phyloP scores from a whole-genome alignment of 2,113 vertebrate genomes.

The Holacanthus passer region DNA sequence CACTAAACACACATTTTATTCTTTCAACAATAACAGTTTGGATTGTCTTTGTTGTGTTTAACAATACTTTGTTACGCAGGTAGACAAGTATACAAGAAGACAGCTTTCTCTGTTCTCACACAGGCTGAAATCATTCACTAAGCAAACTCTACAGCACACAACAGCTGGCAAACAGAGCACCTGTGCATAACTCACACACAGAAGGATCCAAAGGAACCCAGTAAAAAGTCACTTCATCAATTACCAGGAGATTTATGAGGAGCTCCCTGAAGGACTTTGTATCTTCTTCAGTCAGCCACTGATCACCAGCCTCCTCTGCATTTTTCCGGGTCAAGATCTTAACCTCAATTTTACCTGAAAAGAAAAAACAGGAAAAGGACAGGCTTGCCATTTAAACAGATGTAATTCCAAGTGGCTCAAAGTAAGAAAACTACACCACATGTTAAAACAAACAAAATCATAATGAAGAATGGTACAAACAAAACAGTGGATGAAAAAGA shows the following conservation, averaged over 20 bases:
- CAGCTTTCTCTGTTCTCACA: neutral
- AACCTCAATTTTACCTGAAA: conserved; percentile 93
- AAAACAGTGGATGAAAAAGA: conserved; percentile 46
- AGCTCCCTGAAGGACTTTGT: conserved; percentile 94
- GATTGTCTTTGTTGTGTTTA: no score
- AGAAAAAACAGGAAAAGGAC: neutral
- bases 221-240: neutral
- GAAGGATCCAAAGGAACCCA: conserved; percentile 1
- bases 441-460: neutral
- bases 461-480: conserved; percentile 40
- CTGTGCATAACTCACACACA: no score
- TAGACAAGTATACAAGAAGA: neutral
- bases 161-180: conserved; percentile 8
- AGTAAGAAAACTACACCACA: neutral
- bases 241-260: conserved; percentile 94
- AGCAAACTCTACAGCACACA: neutral
- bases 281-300: conserved; percentile 94
- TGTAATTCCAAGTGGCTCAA: neutral
- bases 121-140: neutral
- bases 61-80: no score
- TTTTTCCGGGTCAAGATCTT: conserved; percentile 91
- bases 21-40: neutral
- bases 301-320: conserved; percentile 89
- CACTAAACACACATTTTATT: neutral
- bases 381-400: neutral